Evolutionary conservation across 2,113 vertebrate species (phyloP), one percentile per base, ranked within the genome.

Genomic region (Thryonomys swinderianus): DNA sequence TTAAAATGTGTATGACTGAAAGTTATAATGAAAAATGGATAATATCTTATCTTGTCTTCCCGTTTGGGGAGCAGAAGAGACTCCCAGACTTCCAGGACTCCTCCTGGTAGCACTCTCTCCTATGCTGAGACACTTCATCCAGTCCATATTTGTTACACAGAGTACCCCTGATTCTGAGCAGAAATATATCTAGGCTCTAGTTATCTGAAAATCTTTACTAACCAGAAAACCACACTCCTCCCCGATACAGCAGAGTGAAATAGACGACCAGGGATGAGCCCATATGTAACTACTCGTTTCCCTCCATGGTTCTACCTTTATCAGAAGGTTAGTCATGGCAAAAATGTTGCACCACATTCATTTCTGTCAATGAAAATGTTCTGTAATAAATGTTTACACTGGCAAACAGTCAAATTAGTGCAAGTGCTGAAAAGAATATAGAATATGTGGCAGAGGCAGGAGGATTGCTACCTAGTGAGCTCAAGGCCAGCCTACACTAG

Each of bases 1-100:
- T 16, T 40, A 45, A 74, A 71, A 64, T 57, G 21, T 23, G 66
- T 11, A 93, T 64, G 30, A 73, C 48, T 69, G 88, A 10, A 42
- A 79, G 25, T 85, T 74, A 89, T 91, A 78, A 57, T 69, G n/a
- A 13, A 42, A 91, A 81, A 25, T 85, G 80, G 27, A 78, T 61
- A 73, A 97, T 45, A 82, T 27, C 48, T 37, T 91, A 53, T 23
- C 51, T 40, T 62, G 37, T 8, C 23, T 51, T 79, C 61, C 62
- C 81, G 40, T 62, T 67, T 32, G 79, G 12, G 79, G 25, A 86
- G 73, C 18, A 17, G 34, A 55, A 62, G n/a, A 20, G 17, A 48
- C 37, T 57, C 16, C 55, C 55, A 5, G 55, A 57, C 55, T 57
- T 18, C 55, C 12, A 61, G 57, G 30, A 78, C 40, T 53, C 27